A percentile compares a stretch with the other conserved stretches of the same genome.
Evolutionary conservation across 2,888 invertebrate species (phyloP).

Genomic region (Eubasilissa splendida): DNA sequence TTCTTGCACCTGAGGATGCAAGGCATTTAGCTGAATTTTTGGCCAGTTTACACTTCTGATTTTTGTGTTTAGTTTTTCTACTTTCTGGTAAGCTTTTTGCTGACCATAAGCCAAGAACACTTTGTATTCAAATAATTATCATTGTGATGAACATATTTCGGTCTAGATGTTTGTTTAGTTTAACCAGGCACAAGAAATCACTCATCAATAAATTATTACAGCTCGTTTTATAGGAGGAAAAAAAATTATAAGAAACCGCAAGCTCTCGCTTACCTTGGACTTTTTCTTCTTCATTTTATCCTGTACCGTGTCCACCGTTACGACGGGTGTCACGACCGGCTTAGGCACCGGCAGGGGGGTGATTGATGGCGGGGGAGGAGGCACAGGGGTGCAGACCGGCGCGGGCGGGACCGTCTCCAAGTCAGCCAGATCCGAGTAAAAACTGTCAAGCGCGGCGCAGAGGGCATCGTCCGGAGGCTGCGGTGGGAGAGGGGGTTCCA

Average conservation of each 20-base stretch:
- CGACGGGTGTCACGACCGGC: not conserved
- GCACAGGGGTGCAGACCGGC: not conserved
- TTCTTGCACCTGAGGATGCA: too few species aligned
- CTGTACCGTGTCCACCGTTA: not conserved
- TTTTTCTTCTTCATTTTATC: constrained; percentile 54
- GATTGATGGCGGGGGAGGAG: not conserved
- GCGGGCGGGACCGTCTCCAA: constrained; percentile 64
- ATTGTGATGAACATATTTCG: too few species aligned
- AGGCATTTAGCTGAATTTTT: too few species aligned
- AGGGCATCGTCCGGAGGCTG: constrained; percentile 63
- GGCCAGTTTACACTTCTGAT: too few species aligned
- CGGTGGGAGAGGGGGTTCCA: not conserved
- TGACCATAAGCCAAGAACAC: too few species aligned
- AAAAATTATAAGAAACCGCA: not conserved
- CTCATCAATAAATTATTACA: too few species aligned
- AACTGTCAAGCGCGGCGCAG: constrained; percentile 70
- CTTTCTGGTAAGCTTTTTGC: too few species aligned
- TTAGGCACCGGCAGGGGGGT: not conserved
- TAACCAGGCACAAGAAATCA: too few species aligned
- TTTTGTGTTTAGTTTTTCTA: too few species aligned
- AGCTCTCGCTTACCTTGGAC: constrained; percentile 38
- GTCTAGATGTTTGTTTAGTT: too few species aligned
- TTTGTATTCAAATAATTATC: too few species aligned
- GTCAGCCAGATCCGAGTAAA: constrained; percentile 73
- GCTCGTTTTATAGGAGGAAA: too few species aligned